Evolutionary conservation across 2,797 vertebrate genomes (phyloP).

Genomic region (Helarctos malayanus): DNA sequence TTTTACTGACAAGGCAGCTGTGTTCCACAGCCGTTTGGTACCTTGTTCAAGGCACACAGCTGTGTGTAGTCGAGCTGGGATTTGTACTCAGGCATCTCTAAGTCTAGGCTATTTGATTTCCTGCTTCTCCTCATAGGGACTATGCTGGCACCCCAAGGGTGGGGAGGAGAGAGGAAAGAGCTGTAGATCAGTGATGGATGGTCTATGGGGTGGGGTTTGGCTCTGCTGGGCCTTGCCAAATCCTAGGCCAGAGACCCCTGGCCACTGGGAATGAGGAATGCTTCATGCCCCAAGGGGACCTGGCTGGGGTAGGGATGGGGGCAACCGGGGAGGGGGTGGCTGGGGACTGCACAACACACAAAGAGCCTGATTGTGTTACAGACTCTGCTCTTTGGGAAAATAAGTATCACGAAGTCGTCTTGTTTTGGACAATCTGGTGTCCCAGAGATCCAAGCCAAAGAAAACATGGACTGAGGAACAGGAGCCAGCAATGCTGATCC

Average conservation of each 20-base stretch:
- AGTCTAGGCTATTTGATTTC: neutral
- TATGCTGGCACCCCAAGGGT: neutral
- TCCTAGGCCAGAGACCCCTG: slow-evolving; percentile 2
- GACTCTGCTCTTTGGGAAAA: slow-evolving; percentile 74
- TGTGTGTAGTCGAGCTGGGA: neutral
- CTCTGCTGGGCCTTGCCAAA: neutral
- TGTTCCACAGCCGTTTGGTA: neutral
- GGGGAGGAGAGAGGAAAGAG: neutral
- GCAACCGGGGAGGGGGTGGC: neutral
- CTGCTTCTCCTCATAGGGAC: neutral
- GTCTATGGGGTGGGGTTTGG: neutral
- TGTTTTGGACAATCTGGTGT: slow-evolving; percentile 77
- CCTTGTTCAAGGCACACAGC: neutral
- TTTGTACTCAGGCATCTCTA: neutral
- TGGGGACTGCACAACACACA: slow-evolving; percentile 29
- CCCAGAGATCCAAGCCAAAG: slow-evolving; percentile 76
- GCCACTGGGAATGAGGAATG: neutral
- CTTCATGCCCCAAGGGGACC: neutral
- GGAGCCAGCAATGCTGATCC: slow-evolving; percentile 16
- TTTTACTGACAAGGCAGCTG: neutral
- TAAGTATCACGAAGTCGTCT: slow-evolving; percentile 65
- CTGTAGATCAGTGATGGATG: no score
- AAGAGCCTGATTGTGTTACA: slow-evolving; percentile 63
- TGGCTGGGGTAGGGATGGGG: neutral
- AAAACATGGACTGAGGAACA: slow-evolving; percentile 77